Conservation (phyloP, 2,113 vertebrate species). For the Deroptyus accipitrinus region DNA sequence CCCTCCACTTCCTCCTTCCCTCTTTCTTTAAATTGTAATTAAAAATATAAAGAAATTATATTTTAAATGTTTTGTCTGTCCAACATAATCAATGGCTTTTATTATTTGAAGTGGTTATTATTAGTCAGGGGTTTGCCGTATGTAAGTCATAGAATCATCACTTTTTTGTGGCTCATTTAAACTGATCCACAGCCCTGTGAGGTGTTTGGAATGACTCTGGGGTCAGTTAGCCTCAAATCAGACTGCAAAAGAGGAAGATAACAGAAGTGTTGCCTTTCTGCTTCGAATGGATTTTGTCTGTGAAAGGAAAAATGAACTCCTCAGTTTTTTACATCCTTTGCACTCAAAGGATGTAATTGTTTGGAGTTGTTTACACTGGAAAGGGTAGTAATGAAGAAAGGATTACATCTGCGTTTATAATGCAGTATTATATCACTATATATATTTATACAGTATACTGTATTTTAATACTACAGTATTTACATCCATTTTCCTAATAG, state of each 20-base stretch:
- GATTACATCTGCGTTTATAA: not conserved
- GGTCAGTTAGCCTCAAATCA: not conserved
- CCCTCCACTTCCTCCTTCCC: not conserved
- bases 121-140: not conserved
- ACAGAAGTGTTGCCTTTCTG: not conserved
- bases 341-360: not conserved
- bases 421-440: not conserved
- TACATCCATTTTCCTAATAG: not conserved
- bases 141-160: rapidly evolving
- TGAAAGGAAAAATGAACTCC: not conserved
- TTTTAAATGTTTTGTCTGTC: not conserved
- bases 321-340: not conserved
- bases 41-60: not conserved
- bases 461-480: not conserved
- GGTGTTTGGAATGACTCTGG: not conserved
- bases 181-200: not conserved
- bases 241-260: not conserved
- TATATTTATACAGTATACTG: not conserved
- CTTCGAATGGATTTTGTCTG: not conserved
- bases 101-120: not conserved
- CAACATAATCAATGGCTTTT: not conserved
- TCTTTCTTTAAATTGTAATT: not conserved
- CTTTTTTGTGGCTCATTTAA: not conserved
- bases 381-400: not conserved
- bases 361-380: not conserved